Evolutionary conservation across 2,797 vertebrate species (phyloP).

Genomic region (Naso thynnoides): DNA sequence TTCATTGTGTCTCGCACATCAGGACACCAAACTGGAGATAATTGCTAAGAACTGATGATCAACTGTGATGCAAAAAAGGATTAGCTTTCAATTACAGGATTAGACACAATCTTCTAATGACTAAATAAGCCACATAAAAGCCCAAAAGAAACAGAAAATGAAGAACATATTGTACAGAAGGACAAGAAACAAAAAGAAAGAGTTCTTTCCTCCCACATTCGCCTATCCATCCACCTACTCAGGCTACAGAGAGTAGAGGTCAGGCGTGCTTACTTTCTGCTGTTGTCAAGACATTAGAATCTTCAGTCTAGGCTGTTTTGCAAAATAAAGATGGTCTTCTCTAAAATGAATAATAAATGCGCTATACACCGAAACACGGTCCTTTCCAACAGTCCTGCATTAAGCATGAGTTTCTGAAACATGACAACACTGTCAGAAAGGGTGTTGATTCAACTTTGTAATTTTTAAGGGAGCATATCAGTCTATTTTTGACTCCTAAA

Average conservation of each 20-base stretch:
- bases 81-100: conserved; percentile 29
- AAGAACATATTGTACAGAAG: conserved; percentile 32
- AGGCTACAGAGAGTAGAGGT: conserved; percentile 58
- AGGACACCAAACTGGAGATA: conserved; percentile 32
- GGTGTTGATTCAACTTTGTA: neutral
- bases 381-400: neutral
- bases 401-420: neutral
- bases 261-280: conserved; percentile 51
- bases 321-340: conserved; percentile 6
- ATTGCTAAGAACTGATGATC: conserved; percentile 32
- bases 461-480: too few relatives aligned
- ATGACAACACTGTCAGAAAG: neutral
- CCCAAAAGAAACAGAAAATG: conserved; percentile 23
- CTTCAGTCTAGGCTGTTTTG: conserved; percentile 20
- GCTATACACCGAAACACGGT: neutral
- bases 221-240: conserved; percentile 60
- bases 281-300: conserved; percentile 44
- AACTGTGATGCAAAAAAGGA: conserved; percentile 45
- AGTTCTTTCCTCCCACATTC: conserved; percentile 62
- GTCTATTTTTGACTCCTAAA: too few relatives aligned
- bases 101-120: conserved; percentile 24
- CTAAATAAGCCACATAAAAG: conserved; percentile 31
- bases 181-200: conserved; percentile 34
- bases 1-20: conserved; percentile 49
- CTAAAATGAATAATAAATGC: neutral